Conservation (phyloP, 1,140 invertebrate genomes). For the Penaeus indicus region DNA sequence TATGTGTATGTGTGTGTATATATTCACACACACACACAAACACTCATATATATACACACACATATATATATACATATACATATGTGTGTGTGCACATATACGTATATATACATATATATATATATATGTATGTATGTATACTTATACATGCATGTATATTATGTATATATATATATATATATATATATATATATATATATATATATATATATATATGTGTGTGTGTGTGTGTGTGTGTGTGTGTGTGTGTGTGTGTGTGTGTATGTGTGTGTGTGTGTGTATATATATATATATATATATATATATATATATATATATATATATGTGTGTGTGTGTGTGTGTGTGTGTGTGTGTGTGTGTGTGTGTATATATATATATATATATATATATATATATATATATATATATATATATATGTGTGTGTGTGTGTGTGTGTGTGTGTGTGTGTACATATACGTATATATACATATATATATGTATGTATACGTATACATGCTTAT, state of each 20-base stretch:
- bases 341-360: slow-evolving; percentile 10
- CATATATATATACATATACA: neutral
- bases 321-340: slow-evolving; percentile 11
- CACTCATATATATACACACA: neutral
- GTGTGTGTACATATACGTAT: slow-evolving; percentile 11
- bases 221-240: too few species aligned
- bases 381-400: slow-evolving; percentile 14
- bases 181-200: slow-evolving; percentile 34
- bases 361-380: slow-evolving; percentile 12
- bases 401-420: slow-evolving; percentile 12
- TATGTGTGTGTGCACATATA: slow-evolving; percentile 23
- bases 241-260: neutral
- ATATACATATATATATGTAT: slow-evolving; percentile 1
- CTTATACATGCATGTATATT: neutral
- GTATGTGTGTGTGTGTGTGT: neutral
- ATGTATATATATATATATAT: slow-evolving; percentile 29
- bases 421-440: slow-evolving; percentile 10
- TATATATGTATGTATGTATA: slow-evolving; percentile 19
- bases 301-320: slow-evolving; percentile 6
- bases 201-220: slow-evolving; percentile 29
- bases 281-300: neutral
- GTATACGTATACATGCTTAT: slow-evolving; percentile 16
- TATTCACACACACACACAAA: slow-evolving; percentile 4
- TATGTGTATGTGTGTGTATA: too few species aligned
- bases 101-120: slow-evolving; percentile 28